Conservation (phyloP, 1,140 invertebrate species). For the Diorhabda sublineata region DNA sequence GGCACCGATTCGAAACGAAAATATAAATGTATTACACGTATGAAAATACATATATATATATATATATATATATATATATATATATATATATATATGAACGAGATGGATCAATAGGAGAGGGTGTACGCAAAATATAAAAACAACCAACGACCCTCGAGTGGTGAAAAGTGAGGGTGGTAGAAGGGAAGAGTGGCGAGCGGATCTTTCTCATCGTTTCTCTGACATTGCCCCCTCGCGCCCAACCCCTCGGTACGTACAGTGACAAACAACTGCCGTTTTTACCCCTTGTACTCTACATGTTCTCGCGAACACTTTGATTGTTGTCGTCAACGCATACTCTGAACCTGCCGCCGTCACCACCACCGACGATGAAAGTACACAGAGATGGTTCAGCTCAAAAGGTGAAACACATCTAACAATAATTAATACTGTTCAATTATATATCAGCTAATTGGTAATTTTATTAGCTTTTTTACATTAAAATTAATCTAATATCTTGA, state of each 20-base stretch:
- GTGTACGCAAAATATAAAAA: conserved; percentile 38
- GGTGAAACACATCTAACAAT: too few species aligned
- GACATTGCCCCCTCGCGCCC: conserved; percentile 23
- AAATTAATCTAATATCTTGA: too few species aligned
- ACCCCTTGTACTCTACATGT: conserved; percentile 25
- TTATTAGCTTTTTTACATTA: too few species aligned
- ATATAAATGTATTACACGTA: conserved; percentile 36
- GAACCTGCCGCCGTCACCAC: not conserved
- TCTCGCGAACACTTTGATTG: conserved; percentile 33
- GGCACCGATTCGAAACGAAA: conserved; percentile 19
- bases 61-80: conserved; percentile 18
- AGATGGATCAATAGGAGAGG: conserved; percentile 29
- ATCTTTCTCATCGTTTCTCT: conserved; percentile 17
- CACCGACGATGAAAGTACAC: not conserved
- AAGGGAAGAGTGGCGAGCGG: conserved; percentile 20
- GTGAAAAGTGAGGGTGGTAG: conserved; percentile 12
- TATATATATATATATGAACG: not conserved
- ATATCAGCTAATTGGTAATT: too few species aligned
- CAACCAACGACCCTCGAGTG: conserved; percentile 33
- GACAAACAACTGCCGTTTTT: conserved; percentile 36
- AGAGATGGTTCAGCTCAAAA: not conserved
- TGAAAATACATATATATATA: conserved; percentile 25
- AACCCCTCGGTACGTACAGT: conserved; percentile 27
- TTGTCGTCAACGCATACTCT: conserved; percentile 15
- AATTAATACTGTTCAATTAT: too few species aligned